These are phyloP conservation scores for Fulmarus glacialis DNA, from an alignment of 2,113 vertebrate species.

Conservation along the genomic window DNA sequence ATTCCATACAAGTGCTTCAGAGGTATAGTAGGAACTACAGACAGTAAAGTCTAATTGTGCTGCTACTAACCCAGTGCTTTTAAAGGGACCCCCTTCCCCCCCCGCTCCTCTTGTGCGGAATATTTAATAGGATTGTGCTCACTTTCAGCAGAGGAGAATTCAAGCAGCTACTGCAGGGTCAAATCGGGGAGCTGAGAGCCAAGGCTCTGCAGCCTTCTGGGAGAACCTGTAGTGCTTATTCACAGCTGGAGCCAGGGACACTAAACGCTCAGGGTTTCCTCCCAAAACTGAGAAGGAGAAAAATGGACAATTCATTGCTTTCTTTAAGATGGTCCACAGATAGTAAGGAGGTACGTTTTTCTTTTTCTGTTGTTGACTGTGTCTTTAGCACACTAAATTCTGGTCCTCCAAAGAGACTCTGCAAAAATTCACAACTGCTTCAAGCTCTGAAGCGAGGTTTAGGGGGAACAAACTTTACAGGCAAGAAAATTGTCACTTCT, in stretches of 20 bases:
- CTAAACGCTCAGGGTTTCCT: neutral
- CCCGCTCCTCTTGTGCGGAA: neutral
- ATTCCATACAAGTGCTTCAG: conserved; percentile 66
- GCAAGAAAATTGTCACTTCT: neutral
- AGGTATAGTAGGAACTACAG: conserved; percentile 50
- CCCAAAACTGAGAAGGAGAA: neutral
- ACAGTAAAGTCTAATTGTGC: conserved; percentile 58
- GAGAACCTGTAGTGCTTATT: neutral
- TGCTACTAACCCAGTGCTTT: conserved; percentile 31
- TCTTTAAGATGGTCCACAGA: neutral
- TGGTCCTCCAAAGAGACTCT: neutral
- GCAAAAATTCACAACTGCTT: neutral
- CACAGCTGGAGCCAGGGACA: neutral
- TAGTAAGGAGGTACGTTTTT: neutral
- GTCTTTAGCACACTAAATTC: neutral
- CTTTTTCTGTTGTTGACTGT: neutral
- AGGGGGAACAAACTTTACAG: neutral
- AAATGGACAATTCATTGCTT: neutral
- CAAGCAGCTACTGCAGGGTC: conserved; percentile 15
- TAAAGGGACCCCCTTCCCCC: neutral
- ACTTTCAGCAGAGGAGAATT: conserved; percentile 16
- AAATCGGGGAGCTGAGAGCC: neutral
- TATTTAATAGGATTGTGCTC: neutral
- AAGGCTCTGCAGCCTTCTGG: neutral
- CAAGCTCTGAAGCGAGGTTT: neutral